Evolutionary conservation across 2,113 vertebrate species (phyloP), one percentile per base, ranked within the genome.

Genomic region (Prietella phreatophila): DNA sequence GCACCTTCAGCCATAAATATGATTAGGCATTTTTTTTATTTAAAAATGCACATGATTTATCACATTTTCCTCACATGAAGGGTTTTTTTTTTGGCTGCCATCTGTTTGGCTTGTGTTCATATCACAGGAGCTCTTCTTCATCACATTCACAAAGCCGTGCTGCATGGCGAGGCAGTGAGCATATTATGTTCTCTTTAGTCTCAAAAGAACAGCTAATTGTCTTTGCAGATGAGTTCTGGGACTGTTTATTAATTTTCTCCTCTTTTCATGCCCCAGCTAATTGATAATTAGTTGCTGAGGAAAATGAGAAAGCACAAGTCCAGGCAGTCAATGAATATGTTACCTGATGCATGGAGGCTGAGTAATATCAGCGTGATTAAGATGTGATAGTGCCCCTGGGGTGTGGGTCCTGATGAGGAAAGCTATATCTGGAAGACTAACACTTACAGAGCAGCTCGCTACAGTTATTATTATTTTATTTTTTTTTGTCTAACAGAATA

Each of bases 211-310:
- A 85, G 71, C 50, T 90, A 89, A 90, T 90, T 89, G 88, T 85
- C 73, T 88, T 61, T 84, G 83, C 83, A 61, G 61, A 84, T 79
- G 42, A 82, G 85, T 58, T 86, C 61, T 63, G 83, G 65, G 84
- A 86, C 88, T 82, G 87, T 90, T 86, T 90, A 86, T 83, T 83
- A 69, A 88, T 90, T 88, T 88, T 27, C 73, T 39, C 61, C 60
- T 75, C 84, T 86, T 75, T 82, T 55, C 69, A 79, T 58, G 79
- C 86, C 56, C 55, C 60, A 25, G 65, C 75, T 89, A 90, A 89
- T 88, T 90, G 83, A 89, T 90, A 90, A 90, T 91, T 91, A 89
- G 88, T 56, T 78, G n/a, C 81, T 84, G 87, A 42, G 53, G 85
- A 87, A 79, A 89, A 85, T 86, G 73, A 87, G 73, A 81, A 73